Percentiles rank a stretch among this genome's conserved stretches.
Evolutionary conservation across 2,797 vertebrate species (phyloP).

Genomic region (Ibycter americanus): DNA sequence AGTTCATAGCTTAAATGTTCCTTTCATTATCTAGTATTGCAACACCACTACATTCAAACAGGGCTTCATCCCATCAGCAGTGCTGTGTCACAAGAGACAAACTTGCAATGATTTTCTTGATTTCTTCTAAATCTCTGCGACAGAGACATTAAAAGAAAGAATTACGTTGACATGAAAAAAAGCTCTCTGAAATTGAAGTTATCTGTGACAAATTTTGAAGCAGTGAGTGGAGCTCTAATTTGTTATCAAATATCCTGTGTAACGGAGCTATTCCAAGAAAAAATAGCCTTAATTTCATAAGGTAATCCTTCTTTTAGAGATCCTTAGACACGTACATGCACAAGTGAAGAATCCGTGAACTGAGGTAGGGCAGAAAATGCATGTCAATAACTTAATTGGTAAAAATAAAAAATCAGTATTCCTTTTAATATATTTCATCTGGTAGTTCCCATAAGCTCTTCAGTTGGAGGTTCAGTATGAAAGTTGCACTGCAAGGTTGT

Average conservation of each 20-base stretch:
- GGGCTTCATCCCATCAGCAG: fast-evolving
- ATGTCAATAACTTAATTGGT: neutral
- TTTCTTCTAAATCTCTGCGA: neutral
- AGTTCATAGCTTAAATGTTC: fast-evolving
- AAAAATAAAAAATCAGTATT: neutral
- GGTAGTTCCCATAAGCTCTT: neutral
- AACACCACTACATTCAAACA: fast-evolving
- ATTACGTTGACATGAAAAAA: neutral
- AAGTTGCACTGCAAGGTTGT: neutral
- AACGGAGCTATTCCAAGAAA: neutral
- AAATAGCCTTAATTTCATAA: neutral
- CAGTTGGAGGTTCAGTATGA: neutral
- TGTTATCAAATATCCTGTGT: neutral
- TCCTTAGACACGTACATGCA: fast-evolving
- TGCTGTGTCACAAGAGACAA: neutral
- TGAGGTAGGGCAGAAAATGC: neutral
- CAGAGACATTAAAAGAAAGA: neutral
- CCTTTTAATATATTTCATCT: neutral
- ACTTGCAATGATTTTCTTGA: neutral
- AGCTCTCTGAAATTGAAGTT: neutral
- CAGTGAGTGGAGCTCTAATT: neutral
- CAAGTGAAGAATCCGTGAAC: no score
- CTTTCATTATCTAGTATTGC: neutral
- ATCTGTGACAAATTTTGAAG: neutral
- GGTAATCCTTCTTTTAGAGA: neutral